Base-by-base conservation (phyloP, 1,140 invertebrate species). In the Alviniconcha marisindica region DNA sequence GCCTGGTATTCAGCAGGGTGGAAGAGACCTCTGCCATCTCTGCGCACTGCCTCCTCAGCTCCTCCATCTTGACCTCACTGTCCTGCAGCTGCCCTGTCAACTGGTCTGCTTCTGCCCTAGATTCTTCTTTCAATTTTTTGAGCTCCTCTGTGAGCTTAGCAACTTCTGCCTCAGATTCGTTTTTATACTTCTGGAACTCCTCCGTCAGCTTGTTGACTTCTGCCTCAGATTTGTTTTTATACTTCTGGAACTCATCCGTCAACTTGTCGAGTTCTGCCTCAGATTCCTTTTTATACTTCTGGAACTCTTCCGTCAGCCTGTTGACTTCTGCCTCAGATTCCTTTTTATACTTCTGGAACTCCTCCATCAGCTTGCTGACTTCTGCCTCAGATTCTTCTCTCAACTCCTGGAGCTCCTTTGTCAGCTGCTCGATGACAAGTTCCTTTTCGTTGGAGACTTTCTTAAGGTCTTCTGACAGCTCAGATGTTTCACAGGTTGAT, bases 401-500 rank as follows among this genome's bases (percentile, higher is more conserved):
- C 2, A 2, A 18, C 7, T 18, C 18, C 18, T 48, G 5, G 44
- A 48, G 44, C 18, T 48, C 44, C 44, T 48, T 18, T 71, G 36
- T 71, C 1, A 71, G 33, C 10, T 78, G 31, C 69, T 71, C 33
- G 36, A 42, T 24, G 7, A 36, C 24, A 24, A 40, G 69, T 33
- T 71, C 69, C 36, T 71, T 71, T 42, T 40, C 33, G 4, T 12
- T 3, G 5, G 36, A 71, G 15, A 40, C 21, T 38, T 71, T 21
- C 69, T 71, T 36, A 31, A 71, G 0, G 36, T 21, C 15, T 28
- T 69, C 38, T 48, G 63, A 85, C 42, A 56, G 42, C 7, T 69
- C 60, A 36, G 36, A 33, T 38, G 66, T 83, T 85, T 82, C 40
- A 33, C 71, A 74, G 80, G 54, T 28, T 33, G 36, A 77, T 51